Conservation (phyloP, 2,888 invertebrate genomes). For the Agrochola circellaris region DNA sequence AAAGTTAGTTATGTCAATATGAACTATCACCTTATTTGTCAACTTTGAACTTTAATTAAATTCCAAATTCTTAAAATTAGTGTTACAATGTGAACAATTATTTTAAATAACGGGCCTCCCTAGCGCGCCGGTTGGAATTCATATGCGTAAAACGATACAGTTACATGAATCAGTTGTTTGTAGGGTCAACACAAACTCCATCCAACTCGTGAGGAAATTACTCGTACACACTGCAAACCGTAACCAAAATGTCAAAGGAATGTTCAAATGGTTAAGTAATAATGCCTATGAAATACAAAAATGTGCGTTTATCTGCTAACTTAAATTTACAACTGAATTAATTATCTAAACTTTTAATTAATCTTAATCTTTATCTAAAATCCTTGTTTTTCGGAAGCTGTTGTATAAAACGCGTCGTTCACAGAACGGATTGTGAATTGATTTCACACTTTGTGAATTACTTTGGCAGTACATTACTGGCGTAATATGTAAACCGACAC, state of each 20-base stretch:
- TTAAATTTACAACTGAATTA: slow-evolving; percentile 90
- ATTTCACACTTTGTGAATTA: slow-evolving; percentile 87
- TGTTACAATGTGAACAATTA: slow-evolving; percentile 81
- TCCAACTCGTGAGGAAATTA: slow-evolving; percentile 49
- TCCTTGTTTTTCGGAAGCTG: slow-evolving; percentile 88
- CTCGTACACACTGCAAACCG: slow-evolving; percentile 80
- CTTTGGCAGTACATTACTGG: slow-evolving; percentile 90
- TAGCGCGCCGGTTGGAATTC: slow-evolving; percentile 63
- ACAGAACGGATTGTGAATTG: slow-evolving; percentile 89
- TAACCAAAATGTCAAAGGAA: slow-evolving; percentile 90
- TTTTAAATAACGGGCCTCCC: slow-evolving; percentile 62
- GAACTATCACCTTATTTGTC: slow-evolving; percentile 88
- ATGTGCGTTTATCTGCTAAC: slow-evolving; percentile 90
- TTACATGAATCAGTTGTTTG: slow-evolving; percentile 45
- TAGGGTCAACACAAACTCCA: slow-evolving; percentile 43
- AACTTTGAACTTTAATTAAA: slow-evolving; percentile 89
- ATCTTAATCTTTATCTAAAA: slow-evolving; percentile 86
- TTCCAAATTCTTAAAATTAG: slow-evolving; percentile 88
- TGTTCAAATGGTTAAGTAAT: slow-evolving; percentile 90
- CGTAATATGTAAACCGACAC: slow-evolving; percentile 80
- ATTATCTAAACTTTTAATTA: slow-evolving; percentile 88
- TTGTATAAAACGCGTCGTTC: slow-evolving; percentile 88
- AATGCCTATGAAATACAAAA: slow-evolving; percentile 89
- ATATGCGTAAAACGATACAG: slow-evolving; percentile 52
- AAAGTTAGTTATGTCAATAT: slow-evolving; percentile 86